A percentile compares a stretch with the other conserved stretches of the same genome.
Evolutionary conservation across 2,888 invertebrate genomes (phyloP).

Genomic region (Drosophila mercatorum): DNA sequence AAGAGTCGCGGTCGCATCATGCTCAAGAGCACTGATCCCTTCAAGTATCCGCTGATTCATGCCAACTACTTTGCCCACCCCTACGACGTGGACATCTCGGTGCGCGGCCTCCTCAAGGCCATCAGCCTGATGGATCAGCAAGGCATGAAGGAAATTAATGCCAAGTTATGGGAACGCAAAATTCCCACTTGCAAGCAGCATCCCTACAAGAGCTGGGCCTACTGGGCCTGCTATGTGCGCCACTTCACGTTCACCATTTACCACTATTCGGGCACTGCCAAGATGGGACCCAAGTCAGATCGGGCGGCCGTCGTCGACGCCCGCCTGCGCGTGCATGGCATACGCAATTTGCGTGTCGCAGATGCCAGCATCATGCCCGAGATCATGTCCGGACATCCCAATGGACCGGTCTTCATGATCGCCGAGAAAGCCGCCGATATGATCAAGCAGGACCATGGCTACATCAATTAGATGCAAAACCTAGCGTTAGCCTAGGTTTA

Average conservation of each 20-base stretch:
- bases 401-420: conserved; percentile 87
- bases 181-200: conserved; percentile 87
- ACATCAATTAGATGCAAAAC: conserved; percentile 64
- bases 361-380: conserved; percentile 86
- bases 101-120: conserved; percentile 87
- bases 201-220: conserved; percentile 86
- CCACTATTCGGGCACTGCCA: conserved; percentile 88
- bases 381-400: conserved; percentile 86
- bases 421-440: conserved; percentile 87
- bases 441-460: conserved; percentile 85
- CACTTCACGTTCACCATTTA: conserved; percentile 88
- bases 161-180: conserved; percentile 85
- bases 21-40: conserved; percentile 88
- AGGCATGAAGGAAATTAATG: conserved; percentile 86
- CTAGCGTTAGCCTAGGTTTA: conserved; percentile 3
- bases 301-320: conserved; percentile 88
- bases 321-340: conserved; percentile 85
- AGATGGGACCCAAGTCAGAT: conserved; percentile 88
- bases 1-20: conserved; percentile 89
- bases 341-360: conserved; percentile 85
- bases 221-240: conserved; percentile 88
- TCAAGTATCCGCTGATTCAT: conserved; percentile 88
- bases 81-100: conserved; percentile 87
- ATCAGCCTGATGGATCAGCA: conserved; percentile 85
- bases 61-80: conserved; percentile 89